phyloP scores from a whole-genome alignment of 2,888 invertebrate genomes.

The Galerucella pusilla region DNA sequence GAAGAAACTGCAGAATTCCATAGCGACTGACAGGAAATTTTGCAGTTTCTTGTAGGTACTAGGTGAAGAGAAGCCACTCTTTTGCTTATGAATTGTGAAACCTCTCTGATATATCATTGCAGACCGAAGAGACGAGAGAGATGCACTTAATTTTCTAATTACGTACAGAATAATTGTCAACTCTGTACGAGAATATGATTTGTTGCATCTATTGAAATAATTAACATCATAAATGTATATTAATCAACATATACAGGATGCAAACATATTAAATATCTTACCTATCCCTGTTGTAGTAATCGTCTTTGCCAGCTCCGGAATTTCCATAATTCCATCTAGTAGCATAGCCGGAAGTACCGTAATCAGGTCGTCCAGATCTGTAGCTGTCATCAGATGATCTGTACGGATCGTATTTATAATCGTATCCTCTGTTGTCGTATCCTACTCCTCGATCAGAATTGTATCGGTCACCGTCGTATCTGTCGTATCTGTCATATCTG shows the following conservation, averaged over 20 bases:
- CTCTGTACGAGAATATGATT: too few species aligned
- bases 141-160: background rate
- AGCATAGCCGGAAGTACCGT: slow-evolving; percentile 51
- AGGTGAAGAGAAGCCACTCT: background rate
- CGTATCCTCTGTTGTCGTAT: slow-evolving; percentile 62
- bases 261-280: slow-evolving; percentile 23
- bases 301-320: slow-evolving; percentile 47
- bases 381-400: slow-evolving; percentile 70
- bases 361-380: slow-evolving; percentile 65
- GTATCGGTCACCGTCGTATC: slow-evolving; percentile 47
- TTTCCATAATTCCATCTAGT: slow-evolving; percentile 54
- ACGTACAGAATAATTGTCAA: background rate
- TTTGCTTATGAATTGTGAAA: background rate
- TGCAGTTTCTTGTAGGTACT: too few species aligned
- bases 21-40: too few species aligned
- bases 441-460: slow-evolving; percentile 56
- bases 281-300: slow-evolving; percentile 46
- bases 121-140: background rate
- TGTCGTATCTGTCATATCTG: slow-evolving; percentile 49
- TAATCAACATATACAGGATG: too few species aligned
- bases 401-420: slow-evolving; percentile 66
- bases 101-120: background rate
- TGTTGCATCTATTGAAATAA: too few species aligned
- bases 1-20: too few species aligned
- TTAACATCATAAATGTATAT: too few species aligned